Evolutionary conservation across 2,113 vertebrate species (phyloP), one percentile per base, ranked within the genome.

Genomic region (Podocnemis expansa): DNA sequence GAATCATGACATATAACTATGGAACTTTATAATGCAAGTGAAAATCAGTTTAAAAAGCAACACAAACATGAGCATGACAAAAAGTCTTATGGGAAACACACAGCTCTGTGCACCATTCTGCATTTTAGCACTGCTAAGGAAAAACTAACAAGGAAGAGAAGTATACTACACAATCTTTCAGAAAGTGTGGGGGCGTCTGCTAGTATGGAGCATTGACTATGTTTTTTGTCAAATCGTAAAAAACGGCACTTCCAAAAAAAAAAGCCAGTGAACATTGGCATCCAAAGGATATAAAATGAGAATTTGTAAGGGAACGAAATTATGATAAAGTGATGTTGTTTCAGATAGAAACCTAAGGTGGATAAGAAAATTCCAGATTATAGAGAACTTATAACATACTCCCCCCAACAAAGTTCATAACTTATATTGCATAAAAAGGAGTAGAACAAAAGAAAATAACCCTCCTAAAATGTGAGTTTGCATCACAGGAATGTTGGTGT

Each of bases 31-130:
- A 31, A 58, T 2, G 82, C 11, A 52, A 93, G 10, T 60, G 34
- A 43, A 91, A 93, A 89, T 93, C 34, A 81, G 55, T 90, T 89
- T 79, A 70, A 87, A 63, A 91, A 93, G 52, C 22, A 70, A 84
- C 41, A 49, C 34, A 90, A 91, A 76, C 7, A 27, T 22, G 27
- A 93, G 3, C 2, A 79, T 91, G 91, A 90, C 67, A 34, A 0
- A 87, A 85, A 82, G 3, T 14, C 49, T 73, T 84, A 73, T 0
- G 2, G 78, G 94, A 91, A 93, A 87, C 38, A n/a, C 29, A 91
- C 2, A 17, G 60, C 1, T 8, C 6, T 85, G 5, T 52, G 4
- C 34, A 85, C 75, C 34, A 55, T 58, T 29, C 3, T 96, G 25
- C 3, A 2, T 89, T 83, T 87, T 89, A 27, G 70, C 13, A 25